A percentile compares a stretch with the other conserved stretches of the same genome.
These are phyloP conservation scores for Neotoxoptera formosana DNA, from an alignment of 1,140 invertebrate species.

Conservation along the genomic window DNA sequence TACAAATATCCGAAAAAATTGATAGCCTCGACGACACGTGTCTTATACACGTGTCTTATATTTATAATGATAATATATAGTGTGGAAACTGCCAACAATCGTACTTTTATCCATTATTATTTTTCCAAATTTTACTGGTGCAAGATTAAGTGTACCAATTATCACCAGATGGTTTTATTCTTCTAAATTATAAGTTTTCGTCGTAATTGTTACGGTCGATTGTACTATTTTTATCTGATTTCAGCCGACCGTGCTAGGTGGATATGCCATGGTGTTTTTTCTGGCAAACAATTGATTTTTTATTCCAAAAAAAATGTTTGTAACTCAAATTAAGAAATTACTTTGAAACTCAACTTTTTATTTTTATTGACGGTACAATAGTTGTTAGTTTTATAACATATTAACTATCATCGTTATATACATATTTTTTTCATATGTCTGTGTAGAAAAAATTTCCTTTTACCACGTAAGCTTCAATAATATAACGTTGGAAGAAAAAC, in stretches of 20 bases:
- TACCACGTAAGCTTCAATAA: not conserved
- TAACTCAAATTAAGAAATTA: not conserved
- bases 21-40: no score
- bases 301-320: no score
- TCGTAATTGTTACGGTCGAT: no score
- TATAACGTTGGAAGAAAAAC: not conserved
- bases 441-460: not conserved
- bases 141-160: not conserved
- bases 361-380: not conserved
- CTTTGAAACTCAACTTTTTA: not conserved
- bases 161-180: not conserved
- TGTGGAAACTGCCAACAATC: no score
- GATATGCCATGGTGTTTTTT: no score
- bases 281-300: no score
- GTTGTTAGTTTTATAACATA: not conserved
- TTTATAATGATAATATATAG: not conserved
- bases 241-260: no score
- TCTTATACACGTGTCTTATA: not conserved
- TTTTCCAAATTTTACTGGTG: not conserved
- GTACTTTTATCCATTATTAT: not conserved
- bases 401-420: not conserved
- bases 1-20: no score
- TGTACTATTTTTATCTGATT: no score
- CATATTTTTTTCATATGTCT: no score
- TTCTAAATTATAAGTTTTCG: not conserved